Conservation (phyloP, 2,888 invertebrate species). For the Boloria euphrosyne region DNA sequence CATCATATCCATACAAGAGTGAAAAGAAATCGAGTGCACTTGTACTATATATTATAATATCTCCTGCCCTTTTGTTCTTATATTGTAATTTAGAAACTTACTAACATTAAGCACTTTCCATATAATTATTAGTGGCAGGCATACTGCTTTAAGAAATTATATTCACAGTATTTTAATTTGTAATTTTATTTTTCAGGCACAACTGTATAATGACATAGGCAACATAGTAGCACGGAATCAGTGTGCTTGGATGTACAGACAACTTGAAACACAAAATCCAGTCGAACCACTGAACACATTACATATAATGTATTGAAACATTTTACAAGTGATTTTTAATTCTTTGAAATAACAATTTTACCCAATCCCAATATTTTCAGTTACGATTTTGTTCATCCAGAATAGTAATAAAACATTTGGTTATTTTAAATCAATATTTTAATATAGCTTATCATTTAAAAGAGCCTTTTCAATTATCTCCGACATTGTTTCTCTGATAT, state of each 20-base stretch:
- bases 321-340: neutral
- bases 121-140: no score
- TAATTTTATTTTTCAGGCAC: conserved; percentile 78
- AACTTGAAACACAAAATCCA: conserved; percentile 88
- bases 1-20: no score
- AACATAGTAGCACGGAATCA: conserved; percentile 88
- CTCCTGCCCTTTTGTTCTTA: no score
- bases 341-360: no score
- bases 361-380: no score
- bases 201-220: conserved; percentile 88
- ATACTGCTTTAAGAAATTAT: neutral
- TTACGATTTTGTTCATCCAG: no score
- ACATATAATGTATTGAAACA: conserved; percentile 76
- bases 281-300: conserved; percentile 81
- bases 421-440: conserved; percentile 39
- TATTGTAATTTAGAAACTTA: no score
- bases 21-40: no score
- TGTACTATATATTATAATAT: no score
- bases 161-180: neutral
- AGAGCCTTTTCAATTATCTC: conserved; percentile 85
- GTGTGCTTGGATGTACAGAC: conserved; percentile 90
- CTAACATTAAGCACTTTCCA: no score
- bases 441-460: conserved; percentile 85
- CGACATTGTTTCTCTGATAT: conserved; percentile 81
- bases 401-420: neutral